Evolutionary conservation across 2,113 vertebrate genomes (phyloP), one percentile per base, ranked within the genome.

Genomic region (Datnioides undecimradiatus): DNA sequence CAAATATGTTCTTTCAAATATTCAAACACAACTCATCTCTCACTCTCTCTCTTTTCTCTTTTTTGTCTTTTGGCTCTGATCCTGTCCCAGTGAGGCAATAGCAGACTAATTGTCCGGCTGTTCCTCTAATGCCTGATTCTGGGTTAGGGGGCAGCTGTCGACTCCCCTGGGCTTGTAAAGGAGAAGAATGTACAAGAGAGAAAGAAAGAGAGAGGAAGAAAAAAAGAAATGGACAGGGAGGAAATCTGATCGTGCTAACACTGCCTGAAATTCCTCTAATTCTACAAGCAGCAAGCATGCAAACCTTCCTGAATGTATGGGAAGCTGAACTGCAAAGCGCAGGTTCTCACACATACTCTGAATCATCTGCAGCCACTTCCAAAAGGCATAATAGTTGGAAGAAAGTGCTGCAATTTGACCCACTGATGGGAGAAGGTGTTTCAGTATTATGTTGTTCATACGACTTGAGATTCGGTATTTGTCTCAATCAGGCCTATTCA

Each of bases 111-210:
- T 89, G 84, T 85, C 76, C 82, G 68, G 48, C 51, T 41, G 52
- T 86, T 92, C 70, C 49, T 82, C 78, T 90, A 86, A 92, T 76
- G 90, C 76, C 72, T 83, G 63, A 82, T 92, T 87, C 76, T 89
- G 82, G 77, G 81, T 89, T 87, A 82, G 69, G 80, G 91, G 83
- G 73, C 88, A 92, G 67, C 70, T 90, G 82, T 83, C 21, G 36
- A 73, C 68, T 85, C 87, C 76, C 64, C 33, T 21, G 73, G 79
- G 82, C 65, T 55, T 41, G 49, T 67, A 62, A 63, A 72, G 60
- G 80, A 57, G 21, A 59, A 74, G 59, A 79, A 66, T 68, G 33
- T 64, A 72, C 38, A 71, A 54, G 48, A 41, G 41, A 36, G 1
- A 59, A 25, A 31, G 33, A 62, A 31, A 34, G 12, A 21, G 29